phyloP scores from a whole-genome alignment of 2,888 invertebrate species.

The Brenthis hecate region DNA sequence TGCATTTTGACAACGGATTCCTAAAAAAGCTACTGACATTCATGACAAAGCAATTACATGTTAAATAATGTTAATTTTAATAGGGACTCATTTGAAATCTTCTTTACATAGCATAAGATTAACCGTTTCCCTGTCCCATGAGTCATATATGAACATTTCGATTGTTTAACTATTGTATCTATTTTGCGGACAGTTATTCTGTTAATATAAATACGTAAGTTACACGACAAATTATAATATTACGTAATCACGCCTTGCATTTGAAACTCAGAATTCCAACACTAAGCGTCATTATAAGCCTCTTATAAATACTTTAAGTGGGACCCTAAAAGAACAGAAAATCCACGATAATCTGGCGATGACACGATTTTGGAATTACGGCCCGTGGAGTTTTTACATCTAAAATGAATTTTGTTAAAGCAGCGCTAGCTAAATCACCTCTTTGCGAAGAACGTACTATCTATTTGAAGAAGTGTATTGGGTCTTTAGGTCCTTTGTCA shows the following conservation, averaged over 20 bases:
- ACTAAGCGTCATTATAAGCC: slow-evolving; percentile 58
- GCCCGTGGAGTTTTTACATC: slow-evolving; percentile 58
- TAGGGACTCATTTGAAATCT: too few species aligned
- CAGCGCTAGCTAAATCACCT: slow-evolving; percentile 31
- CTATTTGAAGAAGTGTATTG: slow-evolving; percentile 16
- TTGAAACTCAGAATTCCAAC: slow-evolving; percentile 32
- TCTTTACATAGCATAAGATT: not conserved
- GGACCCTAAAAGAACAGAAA: slow-evolving; percentile 61
- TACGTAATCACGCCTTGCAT: slow-evolving; percentile 25
- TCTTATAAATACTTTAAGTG: slow-evolving; percentile 57
- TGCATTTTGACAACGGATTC: too few species aligned
- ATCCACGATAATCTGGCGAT: slow-evolving; percentile 70
- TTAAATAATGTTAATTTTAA: too few species aligned
- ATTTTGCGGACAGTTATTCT: too few species aligned
- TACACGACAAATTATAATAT: slow-evolving; percentile 21
- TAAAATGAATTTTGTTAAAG: slow-evolving; percentile 49
- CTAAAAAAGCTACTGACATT: too few species aligned
- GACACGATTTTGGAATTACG: slow-evolving; percentile 73
- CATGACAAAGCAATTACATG: too few species aligned
- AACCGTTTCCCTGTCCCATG: too few species aligned
- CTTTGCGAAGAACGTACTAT: slow-evolving; percentile 5
- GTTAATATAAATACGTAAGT: not conserved
- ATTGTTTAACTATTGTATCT: too few species aligned
- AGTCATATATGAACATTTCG: too few species aligned
- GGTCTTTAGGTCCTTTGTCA: slow-evolving; percentile 23